These are phyloP conservation scores for Tetranychus piercei DNA, from an alignment of 2,888 invertebrate genomes.

Conservation along the genomic window DNA sequence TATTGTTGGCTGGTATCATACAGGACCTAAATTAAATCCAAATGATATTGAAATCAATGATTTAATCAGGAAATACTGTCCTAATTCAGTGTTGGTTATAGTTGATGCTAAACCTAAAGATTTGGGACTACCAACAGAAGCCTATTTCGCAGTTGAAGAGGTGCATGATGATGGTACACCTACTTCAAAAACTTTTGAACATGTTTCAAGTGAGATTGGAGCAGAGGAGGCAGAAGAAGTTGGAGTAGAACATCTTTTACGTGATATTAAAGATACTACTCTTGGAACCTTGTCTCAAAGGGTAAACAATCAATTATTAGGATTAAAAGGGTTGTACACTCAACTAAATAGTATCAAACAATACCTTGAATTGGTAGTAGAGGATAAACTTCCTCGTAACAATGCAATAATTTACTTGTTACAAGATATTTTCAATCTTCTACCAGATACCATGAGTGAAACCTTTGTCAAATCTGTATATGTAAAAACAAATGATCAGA, in stretches of 20 bases:
- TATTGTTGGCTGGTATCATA: conserved; percentile 99
- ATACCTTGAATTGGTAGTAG: conserved; percentile 70
- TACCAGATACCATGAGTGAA: conserved; percentile 82
- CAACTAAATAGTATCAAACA: conserved; percentile 80
- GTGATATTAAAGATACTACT: conserved; percentile 56
- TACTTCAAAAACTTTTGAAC: conserved; percentile 95
- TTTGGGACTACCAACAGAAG: conserved; percentile 91
- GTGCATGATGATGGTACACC: conserved; percentile 99
- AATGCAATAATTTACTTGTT: conserved; percentile 95
- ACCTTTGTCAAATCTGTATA: conserved; percentile 86
- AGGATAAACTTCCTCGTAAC: conserved; percentile 81
- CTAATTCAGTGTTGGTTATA: conserved; percentile 88
- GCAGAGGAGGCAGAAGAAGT: conserved; percentile 99
- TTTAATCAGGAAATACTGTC: conserved; percentile 78
- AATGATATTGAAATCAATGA: conserved; percentile 98
- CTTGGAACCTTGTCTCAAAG: conserved; percentile 91
- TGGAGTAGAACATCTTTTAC: conserved; percentile 89
- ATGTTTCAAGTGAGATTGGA: conserved; percentile 97
- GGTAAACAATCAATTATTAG: conserved; percentile 86
- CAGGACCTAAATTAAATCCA: conserved; percentile 92
- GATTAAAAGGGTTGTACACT: conserved; percentile 76
- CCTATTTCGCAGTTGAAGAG: conserved; percentile 94
- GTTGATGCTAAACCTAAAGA: conserved; percentile 94
- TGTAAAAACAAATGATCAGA: conserved; percentile 96
- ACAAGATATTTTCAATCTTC: conserved; percentile 84